Conservation (phyloP, 2,888 invertebrate genomes). For the Octodonta nipae region DNA sequence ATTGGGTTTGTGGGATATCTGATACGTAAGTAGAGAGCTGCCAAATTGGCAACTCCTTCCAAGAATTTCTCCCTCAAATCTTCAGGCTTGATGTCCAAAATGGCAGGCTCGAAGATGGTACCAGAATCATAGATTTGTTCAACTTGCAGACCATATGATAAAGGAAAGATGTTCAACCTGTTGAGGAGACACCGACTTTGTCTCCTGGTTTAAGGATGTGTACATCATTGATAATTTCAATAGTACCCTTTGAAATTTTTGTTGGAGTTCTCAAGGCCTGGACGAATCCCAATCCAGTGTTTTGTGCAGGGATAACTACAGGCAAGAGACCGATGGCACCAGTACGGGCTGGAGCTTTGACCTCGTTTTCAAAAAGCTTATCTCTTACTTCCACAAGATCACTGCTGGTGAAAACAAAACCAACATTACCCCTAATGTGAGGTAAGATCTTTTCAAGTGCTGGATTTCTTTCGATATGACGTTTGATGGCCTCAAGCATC, state of each 20-base stretch:
- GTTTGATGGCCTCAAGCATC: slow-evolving; percentile 99
- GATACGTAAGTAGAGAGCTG: slow-evolving; percentile 81
- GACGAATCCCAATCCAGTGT: slow-evolving; percentile 99
- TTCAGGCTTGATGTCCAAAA: slow-evolving; percentile 95
- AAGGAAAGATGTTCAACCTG: slow-evolving; percentile 99
- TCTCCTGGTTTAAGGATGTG: slow-evolving; percentile 88
- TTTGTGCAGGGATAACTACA: slow-evolving; percentile 96
- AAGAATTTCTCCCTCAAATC: slow-evolving; percentile 84
- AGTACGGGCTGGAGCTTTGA: slow-evolving; percentile 92
- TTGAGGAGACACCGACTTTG: slow-evolving; percentile 87
- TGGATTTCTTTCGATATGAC: slow-evolving; percentile 88
- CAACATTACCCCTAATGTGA: slow-evolving; percentile 93
- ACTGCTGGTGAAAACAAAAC: slow-evolving; percentile 94
- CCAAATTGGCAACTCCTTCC: slow-evolving; percentile 88
- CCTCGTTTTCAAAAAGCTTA: slow-evolving; percentile 88
- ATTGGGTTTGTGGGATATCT: slow-evolving; percentile 91
- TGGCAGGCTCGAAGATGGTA: slow-evolving; percentile 90
- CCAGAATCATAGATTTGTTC: slow-evolving; percentile 97
- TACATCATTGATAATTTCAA: slow-evolving; percentile 98
- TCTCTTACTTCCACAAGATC: slow-evolving; percentile 84
- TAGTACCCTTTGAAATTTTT: slow-evolving; percentile 48
- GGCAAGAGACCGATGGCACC: slow-evolving; percentile 94
- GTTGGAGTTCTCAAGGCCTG: slow-evolving; percentile 98
- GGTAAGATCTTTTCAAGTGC: slow-evolving; percentile 86
- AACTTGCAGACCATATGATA: slow-evolving; percentile 93